phyloP scores from a whole-genome alignment of 2,797 vertebrate genomes.

The Dermochelys coriacea region DNA sequence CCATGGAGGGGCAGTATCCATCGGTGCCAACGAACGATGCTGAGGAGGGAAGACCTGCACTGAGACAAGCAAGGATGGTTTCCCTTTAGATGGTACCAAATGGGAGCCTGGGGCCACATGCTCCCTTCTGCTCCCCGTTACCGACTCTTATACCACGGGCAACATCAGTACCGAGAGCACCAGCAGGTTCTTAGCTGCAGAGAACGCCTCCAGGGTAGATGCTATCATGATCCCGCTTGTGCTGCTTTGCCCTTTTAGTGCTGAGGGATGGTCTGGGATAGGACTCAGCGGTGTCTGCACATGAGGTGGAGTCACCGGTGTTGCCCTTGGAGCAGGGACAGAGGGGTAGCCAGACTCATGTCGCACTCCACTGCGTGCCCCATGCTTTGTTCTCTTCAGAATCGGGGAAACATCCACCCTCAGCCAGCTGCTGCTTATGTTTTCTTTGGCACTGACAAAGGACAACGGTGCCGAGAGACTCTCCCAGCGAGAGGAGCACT shows the following conservation, averaged over 20 bases:
- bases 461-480: background rate
- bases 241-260: background rate
- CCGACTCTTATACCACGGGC: no score
- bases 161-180: no score
- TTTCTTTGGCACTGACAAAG: background rate
- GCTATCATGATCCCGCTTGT: background rate
- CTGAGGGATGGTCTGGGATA: background rate
- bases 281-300: no score
- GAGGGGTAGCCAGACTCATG: background rate
- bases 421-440: background rate
- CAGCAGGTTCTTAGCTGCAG: background rate
- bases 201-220: background rate
- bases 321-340: background rate
- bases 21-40: no score
- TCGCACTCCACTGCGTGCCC: no score
- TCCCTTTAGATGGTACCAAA: no score
- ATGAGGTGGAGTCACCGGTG: background rate
- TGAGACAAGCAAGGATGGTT: no score
- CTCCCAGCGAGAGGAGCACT: background rate
- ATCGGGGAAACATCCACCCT: no score
- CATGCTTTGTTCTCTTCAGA: background rate
- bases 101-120: no score
- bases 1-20: no score
- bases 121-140: no score
- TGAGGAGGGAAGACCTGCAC: no score